These are phyloP conservation scores for Sweltsa coloradensis DNA, from an alignment of 1,140 invertebrate genomes.

Conservation along the genomic window DNA sequence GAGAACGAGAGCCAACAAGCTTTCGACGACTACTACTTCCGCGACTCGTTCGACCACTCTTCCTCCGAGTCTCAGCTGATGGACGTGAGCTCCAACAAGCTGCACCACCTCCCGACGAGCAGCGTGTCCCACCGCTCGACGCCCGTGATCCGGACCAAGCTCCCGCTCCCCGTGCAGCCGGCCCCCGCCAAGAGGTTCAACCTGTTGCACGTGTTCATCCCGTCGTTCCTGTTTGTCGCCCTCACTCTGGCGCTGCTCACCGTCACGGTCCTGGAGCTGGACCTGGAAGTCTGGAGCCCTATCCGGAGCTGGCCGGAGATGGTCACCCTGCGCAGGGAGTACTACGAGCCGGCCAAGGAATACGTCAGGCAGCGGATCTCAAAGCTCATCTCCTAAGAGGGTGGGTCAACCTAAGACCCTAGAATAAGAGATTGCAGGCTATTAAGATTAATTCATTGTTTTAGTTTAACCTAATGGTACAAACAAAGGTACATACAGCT, in stretches of 20 bases:
- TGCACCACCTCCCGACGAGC: neutral
- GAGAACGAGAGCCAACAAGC: constrained; percentile 7
- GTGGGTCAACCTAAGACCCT: no score
- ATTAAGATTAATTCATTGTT: no score
- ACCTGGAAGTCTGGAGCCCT: constrained; percentile 51
- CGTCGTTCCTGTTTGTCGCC: constrained; percentile 50
- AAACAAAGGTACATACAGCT: no score
- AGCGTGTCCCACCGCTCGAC: constrained; percentile 1
- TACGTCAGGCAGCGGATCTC: constrained; percentile 26
- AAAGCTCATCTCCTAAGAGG: constrained; percentile 5
- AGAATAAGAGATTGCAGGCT: no score
- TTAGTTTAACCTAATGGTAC: no score
- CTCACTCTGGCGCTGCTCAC: constrained; percentile 23
- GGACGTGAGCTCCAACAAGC: constrained; percentile 29
- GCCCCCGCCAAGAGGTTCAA: constrained; percentile 34
- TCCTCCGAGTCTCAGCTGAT: constrained; percentile 56
- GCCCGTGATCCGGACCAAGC: constrained; percentile 20
- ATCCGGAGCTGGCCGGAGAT: constrained; percentile 68
- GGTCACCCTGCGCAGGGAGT: constrained; percentile 59
- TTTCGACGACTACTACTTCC: constrained; percentile 50
- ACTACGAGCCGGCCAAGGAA: constrained; percentile 71
- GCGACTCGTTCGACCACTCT: constrained; percentile 65
- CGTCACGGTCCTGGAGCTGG: constrained; percentile 38
- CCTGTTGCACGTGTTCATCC: constrained; percentile 53
- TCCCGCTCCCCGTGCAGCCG: constrained; percentile 29